A percentile compares a stretch with the other conserved stretches of the same genome.
phyloP scores from a whole-genome alignment of 2,797 vertebrate genomes.

The Lepilemur septentrionalis region DNA sequence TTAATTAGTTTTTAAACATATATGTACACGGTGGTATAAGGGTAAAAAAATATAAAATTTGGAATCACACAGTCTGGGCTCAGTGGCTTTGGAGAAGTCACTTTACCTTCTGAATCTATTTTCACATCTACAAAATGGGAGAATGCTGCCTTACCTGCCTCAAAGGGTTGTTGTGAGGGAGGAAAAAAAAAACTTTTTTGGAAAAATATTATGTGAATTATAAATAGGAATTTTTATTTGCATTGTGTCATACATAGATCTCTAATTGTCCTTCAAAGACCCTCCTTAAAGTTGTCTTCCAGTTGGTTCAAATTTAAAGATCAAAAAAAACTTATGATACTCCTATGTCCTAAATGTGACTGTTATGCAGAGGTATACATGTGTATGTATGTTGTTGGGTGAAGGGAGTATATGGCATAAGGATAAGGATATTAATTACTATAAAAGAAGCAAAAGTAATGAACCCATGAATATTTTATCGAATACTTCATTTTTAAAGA shows the following conservation, averaged over 20 bases:
- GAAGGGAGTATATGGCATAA: background rate
- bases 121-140: background rate
- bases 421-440: background rate
- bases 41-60: conserved; percentile 31
- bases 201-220: background rate
- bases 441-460: background rate
- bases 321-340: background rate
- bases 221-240: background rate
- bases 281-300: background rate
- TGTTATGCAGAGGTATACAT: rapidly evolving
- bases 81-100: background rate
- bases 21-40: background rate
- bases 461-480: background rate
- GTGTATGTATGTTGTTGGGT: background rate
- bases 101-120: background rate
- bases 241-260: background rate
- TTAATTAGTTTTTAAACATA: conserved; percentile 37
- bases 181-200: background rate
- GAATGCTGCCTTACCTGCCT: background rate
- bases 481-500: conserved; percentile 2
- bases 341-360: background rate
- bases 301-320: conserved; percentile 19
- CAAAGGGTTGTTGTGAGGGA: background rate
- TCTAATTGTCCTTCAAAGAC: background rate
- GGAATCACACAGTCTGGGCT: background rate